Percentiles rank a stretch among this genome's conserved stretches.
Conservation (phyloP, 2,113 vertebrate genomes). For the Mesoclemmys tuberculata region DNA sequence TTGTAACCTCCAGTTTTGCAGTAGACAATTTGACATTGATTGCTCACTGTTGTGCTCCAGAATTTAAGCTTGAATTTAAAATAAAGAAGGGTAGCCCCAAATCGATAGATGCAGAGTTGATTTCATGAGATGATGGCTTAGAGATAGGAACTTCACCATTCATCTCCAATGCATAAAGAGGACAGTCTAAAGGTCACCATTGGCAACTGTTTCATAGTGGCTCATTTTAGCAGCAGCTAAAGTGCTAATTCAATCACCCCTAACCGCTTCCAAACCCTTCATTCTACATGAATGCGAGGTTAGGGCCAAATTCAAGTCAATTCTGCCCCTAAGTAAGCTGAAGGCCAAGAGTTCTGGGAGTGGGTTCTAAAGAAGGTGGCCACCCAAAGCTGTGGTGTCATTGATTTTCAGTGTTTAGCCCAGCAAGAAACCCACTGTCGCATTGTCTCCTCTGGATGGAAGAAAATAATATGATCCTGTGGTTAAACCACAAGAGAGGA, state of each 20-base stretch:
- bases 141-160: neutral
- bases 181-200: neutral
- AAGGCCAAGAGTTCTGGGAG: neutral
- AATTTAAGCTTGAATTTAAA: neutral
- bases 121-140: neutral
- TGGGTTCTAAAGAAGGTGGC: neutral
- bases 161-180: neutral
- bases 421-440: neutral
- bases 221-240: neutral
- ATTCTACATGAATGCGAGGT: neutral
- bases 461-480: neutral
- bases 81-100: rapidly evolving
- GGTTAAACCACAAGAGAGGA: neutral
- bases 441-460: neutral
- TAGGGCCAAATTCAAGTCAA: neutral
- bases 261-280: neutral
- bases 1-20: rapidly evolving
- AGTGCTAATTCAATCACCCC: neutral
- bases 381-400: neutral
- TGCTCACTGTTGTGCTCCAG: rapidly evolving
- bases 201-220: neutral
- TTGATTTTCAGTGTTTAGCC: neutral
- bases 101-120: neutral
- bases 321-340: neutral
- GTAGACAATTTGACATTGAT: neutral